Percentiles rank a stretch among this genome's conserved stretches.
These are phyloP conservation scores for Loris lydekkerianus DNA, from an alignment of 2,797 vertebrate species.

Conservation along the genomic window DNA sequence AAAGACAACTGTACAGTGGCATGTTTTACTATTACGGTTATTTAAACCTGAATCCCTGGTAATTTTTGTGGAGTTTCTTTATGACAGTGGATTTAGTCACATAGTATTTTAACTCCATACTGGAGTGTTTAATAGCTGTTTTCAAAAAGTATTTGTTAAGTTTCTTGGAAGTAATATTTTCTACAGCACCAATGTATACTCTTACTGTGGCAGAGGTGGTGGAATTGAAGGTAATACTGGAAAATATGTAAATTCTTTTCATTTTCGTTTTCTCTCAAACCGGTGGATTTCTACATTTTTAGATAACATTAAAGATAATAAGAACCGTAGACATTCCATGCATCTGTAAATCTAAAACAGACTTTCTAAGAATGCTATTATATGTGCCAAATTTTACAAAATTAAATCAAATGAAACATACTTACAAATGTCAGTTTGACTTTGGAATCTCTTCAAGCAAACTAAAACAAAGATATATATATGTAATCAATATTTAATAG, in stretches of 20 bases:
- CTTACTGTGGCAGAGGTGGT: not conserved
- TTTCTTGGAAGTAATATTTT: constrained; percentile 61
- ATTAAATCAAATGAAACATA: constrained; percentile 45
- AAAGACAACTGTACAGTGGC: not conserved
- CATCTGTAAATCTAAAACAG: constrained; percentile 23
- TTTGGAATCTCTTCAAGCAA: constrained; percentile 52
- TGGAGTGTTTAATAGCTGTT: constrained; percentile 58
- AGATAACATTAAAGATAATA: constrained; percentile 30
- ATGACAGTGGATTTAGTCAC: not conserved
- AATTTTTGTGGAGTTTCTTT: not conserved
- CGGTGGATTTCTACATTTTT: not conserved
- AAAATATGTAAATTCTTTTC: constrained; percentile 54
- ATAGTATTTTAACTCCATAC: not conserved
- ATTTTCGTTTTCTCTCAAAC: constrained; percentile 43
- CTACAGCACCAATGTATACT: constrained; percentile 22
- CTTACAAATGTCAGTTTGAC: constrained; percentile 46
- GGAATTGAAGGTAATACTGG: not conserved
- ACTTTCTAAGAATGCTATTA: constrained; percentile 9
- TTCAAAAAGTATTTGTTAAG: constrained; percentile 63
- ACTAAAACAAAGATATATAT: constrained; percentile 31
- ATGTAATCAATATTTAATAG: constrained; percentile 15
- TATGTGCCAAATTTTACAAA: constrained; percentile 60
- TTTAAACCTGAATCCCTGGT: not conserved
- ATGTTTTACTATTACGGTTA: not conserved
- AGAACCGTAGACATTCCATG: constrained; percentile 11